Evolutionary conservation across 2,888 invertebrate genomes (phyloP).

Genomic region (Tenodera sinensis): DNA sequence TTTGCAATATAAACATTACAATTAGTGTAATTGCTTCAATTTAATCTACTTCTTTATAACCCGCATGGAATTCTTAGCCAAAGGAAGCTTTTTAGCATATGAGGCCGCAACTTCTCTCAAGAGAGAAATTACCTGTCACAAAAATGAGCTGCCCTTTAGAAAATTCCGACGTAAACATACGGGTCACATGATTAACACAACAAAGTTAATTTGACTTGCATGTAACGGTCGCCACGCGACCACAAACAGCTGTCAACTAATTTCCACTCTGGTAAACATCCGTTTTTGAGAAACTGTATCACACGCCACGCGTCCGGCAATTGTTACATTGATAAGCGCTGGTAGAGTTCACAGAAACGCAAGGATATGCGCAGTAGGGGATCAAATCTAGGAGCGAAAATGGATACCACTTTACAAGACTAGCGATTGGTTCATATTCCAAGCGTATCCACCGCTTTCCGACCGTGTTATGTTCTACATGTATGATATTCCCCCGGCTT

Average conservation of each 20-base stretch:
- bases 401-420: too few relatives aligned
- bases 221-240: slow-evolving; percentile 13
- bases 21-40: too few relatives aligned
- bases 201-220: neutral
- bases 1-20: too few relatives aligned
- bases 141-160: neutral
- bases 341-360: too few relatives aligned
- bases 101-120: neutral
- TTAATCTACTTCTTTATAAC: neutral
- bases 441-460: too few relatives aligned
- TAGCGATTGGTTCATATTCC: too few relatives aligned
- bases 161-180: neutral
- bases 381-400: too few relatives aligned
- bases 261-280: neutral
- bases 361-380: too few relatives aligned
- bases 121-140: neutral
- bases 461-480: too few relatives aligned
- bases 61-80: neutral
- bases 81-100: neutral
- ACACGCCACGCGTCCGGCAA: neutral
- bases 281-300: neutral
- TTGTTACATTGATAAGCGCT: neutral
- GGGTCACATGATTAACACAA: neutral
- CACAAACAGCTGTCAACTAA: neutral
- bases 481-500: too few relatives aligned